A percentile compares a stretch with the other conserved stretches of the same genome.
phyloP scores from a whole-genome alignment of 2,113 vertebrate genomes.

The Perognathus longimembris region DNA sequence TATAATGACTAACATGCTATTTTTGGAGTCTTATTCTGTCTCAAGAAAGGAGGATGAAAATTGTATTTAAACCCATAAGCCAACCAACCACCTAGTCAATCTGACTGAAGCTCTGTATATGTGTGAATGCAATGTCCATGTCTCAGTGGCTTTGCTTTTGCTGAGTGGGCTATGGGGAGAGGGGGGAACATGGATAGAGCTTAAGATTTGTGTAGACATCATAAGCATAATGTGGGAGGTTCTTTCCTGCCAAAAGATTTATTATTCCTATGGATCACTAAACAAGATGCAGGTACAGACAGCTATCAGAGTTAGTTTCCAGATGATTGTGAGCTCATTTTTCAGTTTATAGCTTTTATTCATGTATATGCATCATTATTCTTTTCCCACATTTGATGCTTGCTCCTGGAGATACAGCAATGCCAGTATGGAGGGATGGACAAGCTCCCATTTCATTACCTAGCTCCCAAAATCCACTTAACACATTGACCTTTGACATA shows the following conservation, averaged over 20 bases:
- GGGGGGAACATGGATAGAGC: fast-evolving
- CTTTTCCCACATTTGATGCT: not conserved
- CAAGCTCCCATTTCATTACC: too few species aligned
- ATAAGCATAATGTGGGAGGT: not conserved
- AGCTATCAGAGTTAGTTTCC: not conserved
- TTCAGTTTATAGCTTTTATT: slow-evolving; percentile 8
- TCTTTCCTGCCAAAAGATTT: not conserved
- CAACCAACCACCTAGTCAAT: not conserved
- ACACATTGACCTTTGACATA: too few species aligned
- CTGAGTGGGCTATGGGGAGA: not conserved
- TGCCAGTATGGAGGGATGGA: too few species aligned
- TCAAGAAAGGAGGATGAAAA: not conserved
- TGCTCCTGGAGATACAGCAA: too few species aligned
- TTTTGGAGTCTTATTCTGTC: not conserved
- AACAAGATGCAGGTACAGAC: not conserved
- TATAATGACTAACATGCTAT: not conserved
- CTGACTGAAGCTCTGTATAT: not conserved
- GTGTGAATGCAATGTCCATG: fast-evolving
- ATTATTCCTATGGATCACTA: not conserved
- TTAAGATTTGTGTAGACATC: not conserved
- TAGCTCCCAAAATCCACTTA: too few species aligned
- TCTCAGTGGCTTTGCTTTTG: not conserved
- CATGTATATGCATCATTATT: not conserved
- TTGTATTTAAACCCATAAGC: not conserved
- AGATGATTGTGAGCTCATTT: not conserved